Evolutionary conservation across 1,140 invertebrate genomes (phyloP).

Genomic region (Coelopa frigida): DNA sequence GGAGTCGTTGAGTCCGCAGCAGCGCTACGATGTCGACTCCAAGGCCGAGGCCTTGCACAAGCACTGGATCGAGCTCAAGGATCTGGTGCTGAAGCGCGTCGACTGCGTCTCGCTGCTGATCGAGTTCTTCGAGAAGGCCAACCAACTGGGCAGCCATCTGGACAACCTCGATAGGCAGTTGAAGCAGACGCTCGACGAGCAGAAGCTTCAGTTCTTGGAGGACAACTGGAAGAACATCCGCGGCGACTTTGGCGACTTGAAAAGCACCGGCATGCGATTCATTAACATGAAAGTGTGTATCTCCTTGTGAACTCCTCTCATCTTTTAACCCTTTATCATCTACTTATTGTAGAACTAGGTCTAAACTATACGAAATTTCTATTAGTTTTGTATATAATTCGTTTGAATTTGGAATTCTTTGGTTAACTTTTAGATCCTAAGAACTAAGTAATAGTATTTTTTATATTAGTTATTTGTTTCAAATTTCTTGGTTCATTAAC

Average conservation of each 20-base stretch:
- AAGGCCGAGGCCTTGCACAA: constrained; percentile 57
- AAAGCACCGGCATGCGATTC: constrained; percentile 59
- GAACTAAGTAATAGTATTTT: too few species aligned
- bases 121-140: constrained; percentile 64
- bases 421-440: too few species aligned
- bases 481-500: too few species aligned
- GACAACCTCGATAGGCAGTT: constrained; percentile 58
- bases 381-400: too few species aligned
- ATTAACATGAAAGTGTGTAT: constrained; percentile 50
- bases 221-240: constrained; percentile 57
- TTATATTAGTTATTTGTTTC: too few species aligned
- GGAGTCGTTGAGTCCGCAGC: constrained; percentile 58
- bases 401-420: too few species aligned
- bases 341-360: too few species aligned
- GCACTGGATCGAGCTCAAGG: constrained; percentile 59
- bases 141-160: constrained; percentile 58
- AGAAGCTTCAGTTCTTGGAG: constrained; percentile 51
- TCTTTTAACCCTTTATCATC: too few species aligned
- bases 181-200: constrained; percentile 47
- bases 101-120: constrained; percentile 59
- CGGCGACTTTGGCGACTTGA: constrained; percentile 53
- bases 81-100: constrained; percentile 57
- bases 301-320: too few species aligned
- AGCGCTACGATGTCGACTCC: constrained; percentile 54
- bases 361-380: too few species aligned